Evolutionary conservation across 2,888 invertebrate species (phyloP).

Genomic region (Meliscaeva auricollis): DNA sequence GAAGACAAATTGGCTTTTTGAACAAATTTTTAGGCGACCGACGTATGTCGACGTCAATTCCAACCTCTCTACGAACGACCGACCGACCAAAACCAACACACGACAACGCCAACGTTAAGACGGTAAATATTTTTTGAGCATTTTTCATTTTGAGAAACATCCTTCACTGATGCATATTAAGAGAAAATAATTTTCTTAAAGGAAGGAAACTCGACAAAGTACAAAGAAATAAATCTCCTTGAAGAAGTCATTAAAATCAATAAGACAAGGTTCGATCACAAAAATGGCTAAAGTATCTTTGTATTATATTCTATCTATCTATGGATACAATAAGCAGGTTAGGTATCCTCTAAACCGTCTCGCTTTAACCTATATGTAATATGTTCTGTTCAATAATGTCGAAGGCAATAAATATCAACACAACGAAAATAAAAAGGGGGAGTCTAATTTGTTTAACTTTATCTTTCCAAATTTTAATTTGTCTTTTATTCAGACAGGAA

Average conservation of each 20-base stretch:
- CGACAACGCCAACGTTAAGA: background rate
- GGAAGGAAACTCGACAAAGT: constrained; percentile 38
- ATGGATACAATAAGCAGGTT: too few species aligned
- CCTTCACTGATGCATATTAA: constrained; percentile 26
- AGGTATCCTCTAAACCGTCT: background rate
- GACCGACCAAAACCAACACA: background rate
- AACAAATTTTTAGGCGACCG: constrained; percentile 17
- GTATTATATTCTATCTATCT: too few species aligned
- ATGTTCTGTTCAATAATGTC: constrained; percentile 9
- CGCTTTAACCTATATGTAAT: background rate
- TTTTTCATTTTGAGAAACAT: constrained; percentile 34
- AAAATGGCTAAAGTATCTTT: background rate
- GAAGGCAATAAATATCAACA: constrained; percentile 19
- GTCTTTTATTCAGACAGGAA: constrained; percentile 23
- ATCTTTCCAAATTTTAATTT: constrained; percentile 35
- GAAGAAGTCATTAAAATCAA: constrained; percentile 53
- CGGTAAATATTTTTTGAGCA: constrained; percentile 47
- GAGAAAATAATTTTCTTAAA: constrained; percentile 13
- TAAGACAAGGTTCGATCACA: constrained; percentile 25
- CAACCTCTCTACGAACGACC: too few species aligned
- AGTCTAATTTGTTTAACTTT: constrained; percentile 40
- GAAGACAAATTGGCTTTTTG: constrained; percentile 32
- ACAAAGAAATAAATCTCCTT: constrained; percentile 56
- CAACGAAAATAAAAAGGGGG: background rate
- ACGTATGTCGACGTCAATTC: background rate